Base-by-base conservation (phyloP, 2,113 vertebrate species). In the Eretmochelys imbricata region DNA sequence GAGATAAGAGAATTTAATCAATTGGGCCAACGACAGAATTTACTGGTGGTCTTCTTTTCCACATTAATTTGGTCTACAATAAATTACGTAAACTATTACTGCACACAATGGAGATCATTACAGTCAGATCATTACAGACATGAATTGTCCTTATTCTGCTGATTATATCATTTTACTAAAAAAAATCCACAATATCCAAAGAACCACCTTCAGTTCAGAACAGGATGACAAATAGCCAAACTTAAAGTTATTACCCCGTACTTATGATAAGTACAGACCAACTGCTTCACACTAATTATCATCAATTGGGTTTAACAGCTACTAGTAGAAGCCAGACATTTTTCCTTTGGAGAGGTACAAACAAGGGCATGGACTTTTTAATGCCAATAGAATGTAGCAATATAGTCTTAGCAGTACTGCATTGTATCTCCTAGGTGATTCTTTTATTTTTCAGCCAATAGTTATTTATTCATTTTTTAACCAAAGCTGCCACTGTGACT, bases 11-110 rank as follows among this genome's bases (percentile, higher is more conserved):
- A 93, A 90, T 87, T 10, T 31, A 79, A 49, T 72, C 8, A 62
- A 8, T 59, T 93, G 85, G 17, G 51, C 46, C 1, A 2, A 84
- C 24, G 42, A 69, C 9, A 92, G 80, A 55, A 84, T 20, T 35
- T 29, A 19, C n/a, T 59, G n/a, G 48, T 62, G 59, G 27, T 8
- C 17, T 82, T 88, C 38, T 59, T 55, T 89, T 57, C 90, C 49
- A 62, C 12, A 62, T 65, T 4, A 42, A 90, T 93, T 72, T 75
- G 83, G 80, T 87, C 84, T 59, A 4, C 89, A 87, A 89, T 59
- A 65, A 75, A 78, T 91, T 27, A 38, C n/a, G 8, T 65, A 72
- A 38, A 72, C 19, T 38, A 27, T 12, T 48, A 78, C 22, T 14
- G 25, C 38, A 48, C 53, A 95, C 59, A 81, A 72, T 9, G 82